Evolutionary conservation across 2,888 invertebrate genomes (phyloP).

Genomic region (Conomelus anceps): DNA sequence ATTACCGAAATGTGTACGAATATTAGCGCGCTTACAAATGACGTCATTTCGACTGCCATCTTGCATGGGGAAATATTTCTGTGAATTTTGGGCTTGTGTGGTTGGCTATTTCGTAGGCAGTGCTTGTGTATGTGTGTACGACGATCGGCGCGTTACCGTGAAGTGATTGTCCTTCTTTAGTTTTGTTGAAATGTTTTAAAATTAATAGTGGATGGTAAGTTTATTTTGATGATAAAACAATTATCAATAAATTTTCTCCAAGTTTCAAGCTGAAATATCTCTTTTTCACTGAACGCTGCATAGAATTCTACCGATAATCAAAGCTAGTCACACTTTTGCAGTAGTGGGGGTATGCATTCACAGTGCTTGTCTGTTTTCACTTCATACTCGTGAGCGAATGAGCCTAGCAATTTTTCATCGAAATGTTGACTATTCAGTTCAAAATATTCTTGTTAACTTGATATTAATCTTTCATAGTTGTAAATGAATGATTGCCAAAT

Average conservation of each 20-base stretch:
- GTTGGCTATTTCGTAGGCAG: conserved; percentile 14
- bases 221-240: background rate
- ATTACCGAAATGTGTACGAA: background rate
- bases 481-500: background rate
- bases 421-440: background rate
- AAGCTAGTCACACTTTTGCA: background rate
- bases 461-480: background rate
- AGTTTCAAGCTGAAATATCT: background rate
- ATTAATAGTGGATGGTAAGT: background rate
- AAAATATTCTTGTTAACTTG: background rate
- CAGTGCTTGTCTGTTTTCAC: background rate
- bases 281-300: background rate
- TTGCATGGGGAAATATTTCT: background rate
- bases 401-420: background rate
- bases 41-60: conserved; percentile 7
- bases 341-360: background rate
- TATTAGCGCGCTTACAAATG: background rate
- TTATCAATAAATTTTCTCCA: background rate
- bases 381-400: background rate
- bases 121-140: background rate
- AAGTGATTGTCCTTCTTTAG: too few relatives aligned
- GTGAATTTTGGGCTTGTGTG: background rate
- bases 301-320: background rate
- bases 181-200: background rate
- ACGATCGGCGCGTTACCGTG: conserved; percentile 25